Evolutionary conservation across 2,888 invertebrate genomes (phyloP), one percentile per base, ranked within the genome.

Genomic region (Drosophila meridionalis): DNA sequence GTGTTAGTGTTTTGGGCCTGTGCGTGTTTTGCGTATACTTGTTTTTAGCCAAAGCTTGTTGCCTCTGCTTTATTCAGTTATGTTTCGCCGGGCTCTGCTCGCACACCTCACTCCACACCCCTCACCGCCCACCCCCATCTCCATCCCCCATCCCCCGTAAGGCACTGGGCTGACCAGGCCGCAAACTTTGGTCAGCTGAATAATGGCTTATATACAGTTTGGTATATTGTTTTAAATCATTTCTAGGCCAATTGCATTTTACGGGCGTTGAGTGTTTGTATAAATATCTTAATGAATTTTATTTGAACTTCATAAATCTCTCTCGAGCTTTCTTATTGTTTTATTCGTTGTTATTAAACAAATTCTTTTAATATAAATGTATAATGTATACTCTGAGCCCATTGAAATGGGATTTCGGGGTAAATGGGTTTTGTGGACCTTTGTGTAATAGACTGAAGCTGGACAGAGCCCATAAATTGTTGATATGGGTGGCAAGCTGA

Each of bases 31-130:
- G 72, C 48, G 55, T 50, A 73, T 73, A 65, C 70, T 78, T 79
- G 79, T 68, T 64, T 66, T 74, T 63, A 58, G 69, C 28, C 67
- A 65, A 78, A 64, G 56, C 73, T 52, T 48, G 42, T 62, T 68
- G 57, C 45, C 68, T 63, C 47, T 58, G 48, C 20, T 65, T 28
- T 47, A 40, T 40, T 28, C 48, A 28, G 57, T 6, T 50, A 8
- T 52, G 30, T 55, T 56, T 20, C 26, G 28, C 7, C 9, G 11
- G 6, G 32, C 43, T 28, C 30, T 43, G 36, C 47, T 26, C 38
- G 42, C 3, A 0, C 48, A 4, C 42, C 26, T 12, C 2, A 11
- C 3, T 1, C 34, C 2, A 11, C 32, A 4, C n/a, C 34, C 12
- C 53, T 26, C 43, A 1, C 48, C 8, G 7, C 8, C 32, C 50